These are phyloP conservation scores for Strix uralensis DNA, from an alignment of 2,113 vertebrate genomes.

Conservation along the genomic window DNA sequence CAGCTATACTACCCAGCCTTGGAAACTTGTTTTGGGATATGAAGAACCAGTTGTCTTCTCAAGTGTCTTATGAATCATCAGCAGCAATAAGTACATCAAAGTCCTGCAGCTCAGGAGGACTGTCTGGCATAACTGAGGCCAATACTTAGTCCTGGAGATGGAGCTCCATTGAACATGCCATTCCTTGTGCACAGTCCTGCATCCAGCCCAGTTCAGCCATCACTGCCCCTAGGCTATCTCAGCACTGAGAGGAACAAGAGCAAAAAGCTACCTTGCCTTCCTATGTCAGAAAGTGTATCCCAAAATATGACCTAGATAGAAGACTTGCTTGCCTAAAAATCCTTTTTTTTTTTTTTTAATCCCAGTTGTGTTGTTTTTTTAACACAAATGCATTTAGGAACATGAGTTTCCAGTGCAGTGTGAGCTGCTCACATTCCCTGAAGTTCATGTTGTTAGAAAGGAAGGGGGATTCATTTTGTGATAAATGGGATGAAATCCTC, in stretches of 20 bases:
- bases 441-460: background rate
- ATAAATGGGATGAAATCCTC: background rate
- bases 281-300: background rate
- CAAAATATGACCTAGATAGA: background rate
- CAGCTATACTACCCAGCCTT: background rate
- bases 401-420: background rate
- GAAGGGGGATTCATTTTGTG: background rate
- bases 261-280: background rate
- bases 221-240: background rate
- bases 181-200: background rate
- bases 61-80: background rate
- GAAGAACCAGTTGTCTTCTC: slow-evolving; percentile 5
- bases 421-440: background rate
- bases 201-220: background rate
- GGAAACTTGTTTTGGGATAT: slow-evolving; percentile 10
- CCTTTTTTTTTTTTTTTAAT: background rate
- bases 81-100: background rate
- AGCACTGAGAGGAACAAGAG: background rate
- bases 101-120: background rate
- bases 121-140: background rate
- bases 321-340: background rate
- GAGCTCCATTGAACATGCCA: background rate
- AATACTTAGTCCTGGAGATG: background rate
- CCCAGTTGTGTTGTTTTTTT: background rate
- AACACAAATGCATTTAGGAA: background rate